phyloP scores from a whole-genome alignment of 2,113 vertebrate species.

The Stigmatopora argus region DNA sequence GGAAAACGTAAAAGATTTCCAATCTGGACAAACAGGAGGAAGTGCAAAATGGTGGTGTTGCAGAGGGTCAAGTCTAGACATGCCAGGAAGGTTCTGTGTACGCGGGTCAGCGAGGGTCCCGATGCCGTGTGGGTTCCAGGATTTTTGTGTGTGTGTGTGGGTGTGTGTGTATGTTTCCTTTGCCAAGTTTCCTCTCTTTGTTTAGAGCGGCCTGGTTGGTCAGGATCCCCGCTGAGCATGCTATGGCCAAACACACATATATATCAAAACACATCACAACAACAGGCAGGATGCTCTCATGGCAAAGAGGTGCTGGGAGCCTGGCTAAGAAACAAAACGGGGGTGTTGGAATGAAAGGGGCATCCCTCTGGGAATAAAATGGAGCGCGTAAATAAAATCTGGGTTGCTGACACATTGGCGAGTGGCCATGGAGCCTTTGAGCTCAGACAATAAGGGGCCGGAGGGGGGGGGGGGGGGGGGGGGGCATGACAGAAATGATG shows the following conservation, averaged over 20 bases:
- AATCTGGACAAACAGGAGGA: conserved; percentile 20
- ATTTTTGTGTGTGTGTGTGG: conserved; percentile 20
- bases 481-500: neutral
- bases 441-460: neutral
- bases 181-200: conserved; percentile 74
- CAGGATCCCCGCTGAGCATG: conserved; percentile 53
- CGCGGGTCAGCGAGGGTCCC: conserved; percentile 19
- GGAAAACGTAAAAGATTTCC: conserved; percentile 22
- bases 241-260: conserved; percentile 60
- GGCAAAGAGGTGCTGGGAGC: conserved; percentile 48
- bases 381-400: neutral
- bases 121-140: conserved; percentile 12
- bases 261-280: conserved; percentile 60
- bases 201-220: conserved; percentile 65
- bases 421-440: neutral
- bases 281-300: conserved; percentile 42
- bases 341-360: conserved; percentile 10
- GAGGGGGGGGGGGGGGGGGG: no score
- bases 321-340: conserved; percentile 23
- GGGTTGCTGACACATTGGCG: conserved; percentile 7
- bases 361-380: conserved; percentile 12
- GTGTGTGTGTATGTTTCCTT: conserved; percentile 40
- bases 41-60: conserved; percentile 22
- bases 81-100: conserved; percentile 34
- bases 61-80: conserved; percentile 42